phyloP scores from a whole-genome alignment of 2,113 vertebrate species.

The Silurus glanis region DNA sequence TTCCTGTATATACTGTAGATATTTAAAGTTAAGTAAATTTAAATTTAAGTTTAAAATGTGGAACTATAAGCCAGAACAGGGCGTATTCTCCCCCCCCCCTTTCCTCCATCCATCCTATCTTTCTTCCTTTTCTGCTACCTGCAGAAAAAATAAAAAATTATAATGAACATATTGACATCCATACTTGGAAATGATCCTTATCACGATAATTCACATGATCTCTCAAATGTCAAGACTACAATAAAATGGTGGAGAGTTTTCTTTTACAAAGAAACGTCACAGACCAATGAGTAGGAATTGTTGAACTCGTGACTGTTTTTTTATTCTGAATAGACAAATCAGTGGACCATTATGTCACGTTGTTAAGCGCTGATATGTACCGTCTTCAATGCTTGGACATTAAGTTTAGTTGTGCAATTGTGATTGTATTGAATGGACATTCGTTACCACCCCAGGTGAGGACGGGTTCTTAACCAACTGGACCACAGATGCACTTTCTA shows the following conservation, averaged over 20 bases:
- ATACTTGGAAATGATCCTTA: not conserved
- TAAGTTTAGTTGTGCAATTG: too few relatives aligned
- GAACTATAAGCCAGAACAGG: not conserved
- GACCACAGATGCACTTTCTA: too few relatives aligned
- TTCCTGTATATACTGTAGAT: too few relatives aligned
- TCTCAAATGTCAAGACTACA: not conserved
- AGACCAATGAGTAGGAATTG: not conserved
- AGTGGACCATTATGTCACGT: too few relatives aligned
- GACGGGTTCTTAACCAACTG: too few relatives aligned
- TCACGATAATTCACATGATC: not conserved
- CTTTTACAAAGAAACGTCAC: not conserved
- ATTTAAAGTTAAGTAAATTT: too few relatives aligned
- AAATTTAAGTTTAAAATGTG: not conserved
- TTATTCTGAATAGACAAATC: too few relatives aligned
- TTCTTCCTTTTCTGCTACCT: not conserved
- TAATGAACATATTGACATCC: not conserved
- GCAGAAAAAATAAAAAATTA: not conserved
- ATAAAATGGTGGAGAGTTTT: not conserved
- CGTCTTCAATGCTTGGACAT: too few relatives aligned
- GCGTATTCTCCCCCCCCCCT: too few relatives aligned
- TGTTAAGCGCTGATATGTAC: too few relatives aligned
- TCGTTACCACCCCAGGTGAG: too few relatives aligned
- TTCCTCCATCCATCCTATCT: not conserved
- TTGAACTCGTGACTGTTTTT: not conserved
- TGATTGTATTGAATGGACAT: too few relatives aligned